Percentiles rank a stretch among this genome's conserved stretches.
Evolutionary conservation across 2,888 invertebrate species (phyloP).

Genomic region (Diarsia dahlii): DNA sequence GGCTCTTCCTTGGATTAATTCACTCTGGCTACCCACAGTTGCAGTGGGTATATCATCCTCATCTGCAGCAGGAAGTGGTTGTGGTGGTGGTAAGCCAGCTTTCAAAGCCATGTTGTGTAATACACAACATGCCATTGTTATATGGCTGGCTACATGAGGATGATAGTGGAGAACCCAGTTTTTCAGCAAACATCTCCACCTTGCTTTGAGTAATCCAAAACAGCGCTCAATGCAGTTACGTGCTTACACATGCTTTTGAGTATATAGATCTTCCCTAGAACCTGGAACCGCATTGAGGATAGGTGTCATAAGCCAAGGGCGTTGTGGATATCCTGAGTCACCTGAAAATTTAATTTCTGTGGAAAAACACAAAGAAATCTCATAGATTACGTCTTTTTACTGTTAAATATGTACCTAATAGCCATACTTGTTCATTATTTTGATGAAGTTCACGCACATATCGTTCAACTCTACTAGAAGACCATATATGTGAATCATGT

Average conservation of each 20-base stretch:
- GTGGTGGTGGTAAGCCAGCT: slow-evolving; percentile 7
- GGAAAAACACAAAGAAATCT: slow-evolving; percentile 1
- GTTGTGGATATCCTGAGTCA: slow-evolving; percentile 4
- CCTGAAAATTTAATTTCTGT: background rate
- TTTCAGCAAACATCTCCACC: slow-evolving; percentile 4
- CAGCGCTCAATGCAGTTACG: slow-evolving; percentile 7
- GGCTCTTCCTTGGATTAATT: slow-evolving; percentile 1
- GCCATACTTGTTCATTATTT: slow-evolving; percentile 15
- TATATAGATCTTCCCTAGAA: background rate
- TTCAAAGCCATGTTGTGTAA: slow-evolving; percentile 13
- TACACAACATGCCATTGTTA: slow-evolving; percentile 8
- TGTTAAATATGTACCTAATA: slow-evolving; percentile 6
- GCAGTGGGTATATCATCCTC: background rate
- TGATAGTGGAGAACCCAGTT: slow-evolving; percentile 17
- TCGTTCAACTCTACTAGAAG: slow-evolving; percentile 11
- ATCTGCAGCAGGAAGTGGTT: slow-evolving; percentile 1
- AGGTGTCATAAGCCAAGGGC: slow-evolving; percentile 4
- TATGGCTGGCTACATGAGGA: slow-evolving; percentile 4
- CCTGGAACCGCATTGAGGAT: background rate
- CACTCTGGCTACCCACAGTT: background rate
- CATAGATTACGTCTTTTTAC: background rate
- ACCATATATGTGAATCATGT: slow-evolving; percentile 6
- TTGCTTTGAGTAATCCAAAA: slow-evolving; percentile 14
- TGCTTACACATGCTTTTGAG: slow-evolving; percentile 12
- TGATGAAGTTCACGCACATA: slow-evolving; percentile 1